Base-by-base conservation (phyloP, 53 echinoderm and acorn worm genomes). In the Mesocentrotus franciscanus region DNA sequence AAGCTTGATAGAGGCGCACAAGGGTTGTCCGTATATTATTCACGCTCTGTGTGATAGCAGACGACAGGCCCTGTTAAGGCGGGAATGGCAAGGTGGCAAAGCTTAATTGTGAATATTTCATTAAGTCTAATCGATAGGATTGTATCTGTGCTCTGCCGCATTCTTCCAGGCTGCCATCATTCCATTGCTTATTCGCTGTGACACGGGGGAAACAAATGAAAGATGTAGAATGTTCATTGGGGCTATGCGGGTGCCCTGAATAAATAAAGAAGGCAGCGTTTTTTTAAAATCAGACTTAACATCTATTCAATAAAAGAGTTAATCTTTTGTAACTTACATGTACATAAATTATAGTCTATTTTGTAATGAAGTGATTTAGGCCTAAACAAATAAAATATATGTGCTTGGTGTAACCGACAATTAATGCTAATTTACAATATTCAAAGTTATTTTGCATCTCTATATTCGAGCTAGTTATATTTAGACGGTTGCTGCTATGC, bases 41-140 rank as follows among this genome's bases (percentile, higher is more conserved):
- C 36, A 81, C 81, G 87, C 58, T 57, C n/a, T n/a, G 27, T n/a
- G 12, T n/a, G 58, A 24, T 17, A 22, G 56, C 84, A 87, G 59
- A 87, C 59, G 87, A 87, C 87, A 27, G 87, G 87, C 22, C 27
- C 27, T 59, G 58, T 58, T 10, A 87, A 56, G 87, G 87, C 87
- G 87, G 87, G 58, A 87, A 58, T 22, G n/a, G 7, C 4, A 58
- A 91, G 91, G 64, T 66, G 91, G 91, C 9, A 91, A 64, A 61
- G 64, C 66, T 62, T 91, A 91, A 91, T 91, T 91, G 91, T 91
- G 91, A 91, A 91, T 91, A 91, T 91, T 91, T 91, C 91, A 91
- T 91, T 91, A 91, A 91, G 91, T 91, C 64, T 62, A 91, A 91
- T 91, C 91, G 58, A 91, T 91, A 91, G 91, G 66, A 66, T 91